A percentile compares a stretch with the other conserved stretches of the same genome.
phyloP scores from a whole-genome alignment of 2,888 invertebrate species.

The Leptinotarsa rubiginosa region DNA sequence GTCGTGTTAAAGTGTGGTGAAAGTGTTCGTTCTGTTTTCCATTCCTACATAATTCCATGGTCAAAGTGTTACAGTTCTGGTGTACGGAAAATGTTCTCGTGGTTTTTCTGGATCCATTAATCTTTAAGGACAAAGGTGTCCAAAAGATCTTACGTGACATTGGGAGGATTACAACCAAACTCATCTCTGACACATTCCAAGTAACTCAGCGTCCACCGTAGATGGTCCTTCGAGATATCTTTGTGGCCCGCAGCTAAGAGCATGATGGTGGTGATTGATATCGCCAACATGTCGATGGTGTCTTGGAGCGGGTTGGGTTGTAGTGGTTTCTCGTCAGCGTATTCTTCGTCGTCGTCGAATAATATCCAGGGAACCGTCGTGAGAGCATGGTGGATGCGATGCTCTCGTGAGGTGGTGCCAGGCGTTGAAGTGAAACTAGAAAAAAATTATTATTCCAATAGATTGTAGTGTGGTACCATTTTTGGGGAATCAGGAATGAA shows the following conservation, averaged over 20 bases:
- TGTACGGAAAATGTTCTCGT: too few relatives aligned
- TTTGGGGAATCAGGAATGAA: too few relatives aligned
- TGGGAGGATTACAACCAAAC: slow-evolving; percentile 45
- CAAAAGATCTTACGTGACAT: slow-evolving; percentile 24
- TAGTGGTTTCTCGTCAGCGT: slow-evolving; percentile 12
- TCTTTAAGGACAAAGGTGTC: too few relatives aligned
- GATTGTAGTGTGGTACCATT: too few relatives aligned
- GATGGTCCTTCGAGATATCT: slow-evolving; percentile 34
- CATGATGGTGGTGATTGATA: slow-evolving; percentile 41
- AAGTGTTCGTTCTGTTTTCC: too few relatives aligned
- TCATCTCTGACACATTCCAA: slow-evolving; percentile 44
- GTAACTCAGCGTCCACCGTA: slow-evolving; percentile 45
- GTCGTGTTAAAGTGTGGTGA: too few relatives aligned
- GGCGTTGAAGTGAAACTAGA: slow-evolving; percentile 27
- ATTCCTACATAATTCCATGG: too few relatives aligned
- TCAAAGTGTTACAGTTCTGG: too few relatives aligned
- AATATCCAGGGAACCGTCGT: slow-evolving; percentile 35
- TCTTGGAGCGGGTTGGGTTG: slow-evolving; percentile 34
- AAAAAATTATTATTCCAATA: background rate
- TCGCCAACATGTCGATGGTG: slow-evolving; percentile 54
- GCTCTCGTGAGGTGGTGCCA: slow-evolving; percentile 28
- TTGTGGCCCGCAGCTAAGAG: slow-evolving; percentile 36
- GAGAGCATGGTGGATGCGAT: slow-evolving; percentile 33
- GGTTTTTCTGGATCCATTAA: too few relatives aligned
- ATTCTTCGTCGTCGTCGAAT: slow-evolving; percentile 29